A percentile compares a stretch with the other conserved stretches of the same genome.
These are phyloP conservation scores for Pleuronectes platessa DNA, from an alignment of 2,113 vertebrate species.

Conservation along the genomic window DNA sequence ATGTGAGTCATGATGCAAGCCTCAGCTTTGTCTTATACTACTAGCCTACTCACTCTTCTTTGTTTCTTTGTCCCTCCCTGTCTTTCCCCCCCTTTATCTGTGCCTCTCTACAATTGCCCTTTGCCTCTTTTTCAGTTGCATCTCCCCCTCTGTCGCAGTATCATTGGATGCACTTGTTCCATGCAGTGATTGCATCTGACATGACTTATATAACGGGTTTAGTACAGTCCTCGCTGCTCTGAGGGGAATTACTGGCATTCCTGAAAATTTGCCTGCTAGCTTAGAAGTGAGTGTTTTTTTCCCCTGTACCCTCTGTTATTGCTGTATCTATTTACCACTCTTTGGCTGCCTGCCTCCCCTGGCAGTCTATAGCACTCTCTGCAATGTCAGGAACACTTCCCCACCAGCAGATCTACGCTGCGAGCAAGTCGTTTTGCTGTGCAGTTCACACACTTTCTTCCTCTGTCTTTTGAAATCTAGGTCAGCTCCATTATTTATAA, in stretches of 20 bases:
- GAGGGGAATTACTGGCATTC: constrained; percentile 60
- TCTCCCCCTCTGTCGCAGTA: constrained; percentile 8
- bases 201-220: constrained; percentile 68
- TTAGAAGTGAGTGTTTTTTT: constrained; percentile 34
- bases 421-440: constrained; percentile 54
- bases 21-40: constrained; percentile 38
- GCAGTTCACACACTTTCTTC: constrained; percentile 57
- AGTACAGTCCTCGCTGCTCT: constrained; percentile 34
- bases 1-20: constrained; percentile 50
- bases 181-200: constrained; percentile 56
- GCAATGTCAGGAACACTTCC: constrained; percentile 58
- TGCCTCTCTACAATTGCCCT: constrained; percentile 36
- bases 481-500: constrained; percentile 80
- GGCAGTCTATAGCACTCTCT: constrained; percentile 58
- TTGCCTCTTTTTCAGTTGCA: constrained; percentile 46
- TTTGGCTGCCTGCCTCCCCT: constrained; percentile 54
- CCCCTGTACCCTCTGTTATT: constrained; percentile 43
- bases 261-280: constrained; percentile 55
- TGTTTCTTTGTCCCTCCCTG: constrained; percentile 32
- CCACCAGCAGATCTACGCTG: constrained; percentile 50
- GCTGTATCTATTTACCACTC: constrained; percentile 68
- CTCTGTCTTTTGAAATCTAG: constrained; percentile 75
- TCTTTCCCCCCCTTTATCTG: constrained; percentile 23
- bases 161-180: constrained; percentile 37
- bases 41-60: constrained; percentile 53